Percentiles rank a stretch among this genome's conserved stretches.
These are phyloP conservation scores for Rachycentron canadum DNA, from an alignment of 2,797 vertebrate species.

Conservation along the genomic window DNA sequence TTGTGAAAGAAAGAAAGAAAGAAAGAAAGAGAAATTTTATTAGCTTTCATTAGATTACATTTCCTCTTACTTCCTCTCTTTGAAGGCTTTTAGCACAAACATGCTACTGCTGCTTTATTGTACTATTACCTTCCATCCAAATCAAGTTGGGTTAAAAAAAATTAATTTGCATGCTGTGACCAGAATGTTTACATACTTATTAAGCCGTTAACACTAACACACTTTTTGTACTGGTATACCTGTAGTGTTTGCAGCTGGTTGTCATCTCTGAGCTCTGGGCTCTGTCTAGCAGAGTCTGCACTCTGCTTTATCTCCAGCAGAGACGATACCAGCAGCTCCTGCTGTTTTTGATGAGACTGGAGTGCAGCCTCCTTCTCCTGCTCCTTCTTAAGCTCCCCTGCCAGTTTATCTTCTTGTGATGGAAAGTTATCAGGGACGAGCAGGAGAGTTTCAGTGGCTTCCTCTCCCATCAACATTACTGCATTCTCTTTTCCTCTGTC, in stretches of 20 bases:
- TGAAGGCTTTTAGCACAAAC: slow-evolving; percentile 4
- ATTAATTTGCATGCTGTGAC: neutral
- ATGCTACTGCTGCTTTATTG: neutral
- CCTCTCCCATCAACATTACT: slow-evolving; percentile 24
- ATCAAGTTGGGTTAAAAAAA: neutral
- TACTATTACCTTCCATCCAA: neutral
- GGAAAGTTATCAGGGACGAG: slow-evolving; percentile 18
- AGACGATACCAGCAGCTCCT: slow-evolving; percentile 78
- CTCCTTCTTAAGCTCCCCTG: slow-evolving; percentile 65
- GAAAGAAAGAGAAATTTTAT: neutral
- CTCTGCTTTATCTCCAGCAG: slow-evolving; percentile 78
- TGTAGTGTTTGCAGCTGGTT: slow-evolving; percentile 72
- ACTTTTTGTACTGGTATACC: slow-evolving; percentile 50
- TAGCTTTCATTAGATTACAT: neutral
- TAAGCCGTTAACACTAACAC: neutral
- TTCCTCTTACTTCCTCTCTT: neutral
- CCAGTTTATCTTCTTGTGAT: slow-evolving; percentile 47
- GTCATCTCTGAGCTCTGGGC: slow-evolving; percentile 39
- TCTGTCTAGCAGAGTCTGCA: slow-evolving; percentile 70
- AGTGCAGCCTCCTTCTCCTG: slow-evolving; percentile 73
- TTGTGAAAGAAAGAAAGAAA: slow-evolving; percentile 46
- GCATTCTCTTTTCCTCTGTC: slow-evolving; percentile 57
- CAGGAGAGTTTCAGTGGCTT: slow-evolving; percentile 42
- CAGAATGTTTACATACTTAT: slow-evolving; percentile 1
- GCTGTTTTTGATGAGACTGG: slow-evolving; percentile 68